Conservation (phyloP, 2,888 invertebrate species). For the Meiosimyza decipiens region DNA sequence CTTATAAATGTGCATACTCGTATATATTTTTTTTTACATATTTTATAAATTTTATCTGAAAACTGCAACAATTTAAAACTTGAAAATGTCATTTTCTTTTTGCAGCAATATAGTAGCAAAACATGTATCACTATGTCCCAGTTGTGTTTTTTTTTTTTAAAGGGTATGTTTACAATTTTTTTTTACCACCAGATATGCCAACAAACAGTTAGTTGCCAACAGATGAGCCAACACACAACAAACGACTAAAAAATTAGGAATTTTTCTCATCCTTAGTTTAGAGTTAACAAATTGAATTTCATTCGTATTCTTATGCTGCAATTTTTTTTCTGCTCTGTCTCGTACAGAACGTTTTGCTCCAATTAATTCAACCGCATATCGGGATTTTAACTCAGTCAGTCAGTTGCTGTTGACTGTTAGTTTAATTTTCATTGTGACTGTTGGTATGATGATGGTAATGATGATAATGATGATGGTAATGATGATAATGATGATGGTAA, state of each 20-base stretch:
- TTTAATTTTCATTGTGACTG: background rate
- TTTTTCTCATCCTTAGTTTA: constrained; percentile 2
- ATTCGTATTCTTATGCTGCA: background rate
- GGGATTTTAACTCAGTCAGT: constrained; percentile 5
- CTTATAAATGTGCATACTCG: no score
- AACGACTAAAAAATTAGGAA: constrained; percentile 13
- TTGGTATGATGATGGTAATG: background rate
- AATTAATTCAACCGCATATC: constrained; percentile 31
- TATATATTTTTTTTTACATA: no score
- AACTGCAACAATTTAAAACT: no score
- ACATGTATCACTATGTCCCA: no score
- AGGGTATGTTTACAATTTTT: no score
- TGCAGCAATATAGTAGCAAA: no score
- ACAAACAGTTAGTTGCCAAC: background rate
- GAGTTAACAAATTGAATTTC: constrained; percentile 9
- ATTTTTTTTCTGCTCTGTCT: constrained; percentile 14
- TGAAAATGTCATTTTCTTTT: no score
- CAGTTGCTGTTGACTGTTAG: background rate
- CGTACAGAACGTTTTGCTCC: constrained; percentile 18
- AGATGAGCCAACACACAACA: background rate
- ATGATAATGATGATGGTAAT: background rate
- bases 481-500: background rate
- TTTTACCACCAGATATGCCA: no score
- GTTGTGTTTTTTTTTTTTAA: no score
- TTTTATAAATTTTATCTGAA: no score